phyloP scores from a whole-genome alignment of 2,113 vertebrate species.

The Eonycteris spelaea region DNA sequence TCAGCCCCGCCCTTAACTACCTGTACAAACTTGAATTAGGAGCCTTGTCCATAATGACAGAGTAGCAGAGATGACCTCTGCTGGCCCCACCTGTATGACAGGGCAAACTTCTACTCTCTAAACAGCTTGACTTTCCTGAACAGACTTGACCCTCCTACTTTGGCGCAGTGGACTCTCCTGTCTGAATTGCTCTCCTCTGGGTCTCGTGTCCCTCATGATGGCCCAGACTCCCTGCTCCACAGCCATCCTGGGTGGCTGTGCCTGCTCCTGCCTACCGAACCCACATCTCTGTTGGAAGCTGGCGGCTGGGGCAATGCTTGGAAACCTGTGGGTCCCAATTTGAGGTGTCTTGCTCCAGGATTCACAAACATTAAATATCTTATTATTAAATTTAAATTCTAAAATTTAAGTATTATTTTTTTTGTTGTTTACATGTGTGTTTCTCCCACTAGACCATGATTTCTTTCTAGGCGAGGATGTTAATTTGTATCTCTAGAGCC shows the following conservation, averaged over 20 bases:
- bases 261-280: neutral
- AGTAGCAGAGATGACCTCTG: neutral
- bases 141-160: neutral
- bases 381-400: neutral
- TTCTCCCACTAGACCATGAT: neutral
- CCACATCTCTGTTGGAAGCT: neutral
- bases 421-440: neutral
- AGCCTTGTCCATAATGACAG: neutral
- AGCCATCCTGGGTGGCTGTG: rapidly evolving
- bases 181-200: neutral
- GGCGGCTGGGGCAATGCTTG: neutral
- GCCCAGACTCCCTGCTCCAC: neutral
- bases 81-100: neutral
- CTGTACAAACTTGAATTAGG: neutral
- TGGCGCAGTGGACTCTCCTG: neutral
- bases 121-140: neutral
- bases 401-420: neutral
- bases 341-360: neutral
- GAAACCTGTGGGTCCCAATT: neutral
- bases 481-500: neutral
- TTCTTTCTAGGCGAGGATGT: neutral
- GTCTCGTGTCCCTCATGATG: rapidly evolving
- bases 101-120: neutral
- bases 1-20: neutral
- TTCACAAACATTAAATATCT: neutral